Conservation (phyloP, 2,888 invertebrate genomes). For the Eupithecia subfuscata region DNA sequence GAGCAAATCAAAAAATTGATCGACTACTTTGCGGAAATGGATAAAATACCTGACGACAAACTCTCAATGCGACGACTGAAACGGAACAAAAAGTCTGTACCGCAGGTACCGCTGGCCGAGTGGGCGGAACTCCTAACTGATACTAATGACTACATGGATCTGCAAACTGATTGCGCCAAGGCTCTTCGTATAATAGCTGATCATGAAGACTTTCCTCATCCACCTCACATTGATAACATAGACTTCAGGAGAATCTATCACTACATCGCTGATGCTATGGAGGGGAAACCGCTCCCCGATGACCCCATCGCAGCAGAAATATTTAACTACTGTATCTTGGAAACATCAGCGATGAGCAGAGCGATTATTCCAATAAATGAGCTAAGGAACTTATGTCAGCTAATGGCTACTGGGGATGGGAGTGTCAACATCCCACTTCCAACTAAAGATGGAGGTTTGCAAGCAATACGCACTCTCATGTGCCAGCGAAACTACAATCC, state of each 20-base stretch:
- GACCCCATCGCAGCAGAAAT: slow-evolving; percentile 52
- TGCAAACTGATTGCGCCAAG: slow-evolving; percentile 64
- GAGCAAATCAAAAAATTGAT: slow-evolving; percentile 59
- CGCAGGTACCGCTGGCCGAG: slow-evolving; percentile 57
- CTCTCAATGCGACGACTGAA: slow-evolving; percentile 8
- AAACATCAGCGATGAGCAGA: slow-evolving; percentile 67
- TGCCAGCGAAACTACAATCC: slow-evolving; percentile 68
- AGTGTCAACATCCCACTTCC: slow-evolving; percentile 44
- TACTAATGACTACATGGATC: slow-evolving; percentile 54
- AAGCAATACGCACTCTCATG: slow-evolving; percentile 56
- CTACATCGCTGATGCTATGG: slow-evolving; percentile 70
- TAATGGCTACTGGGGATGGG: slow-evolving; percentile 36
- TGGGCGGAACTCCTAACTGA: slow-evolving; percentile 70
- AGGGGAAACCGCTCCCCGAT: slow-evolving; percentile 64
- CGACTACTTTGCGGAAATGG: slow-evolving; percentile 56
- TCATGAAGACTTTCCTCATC: slow-evolving; percentile 63
- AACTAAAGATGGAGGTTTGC: slow-evolving; percentile 55
- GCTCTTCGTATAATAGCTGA: slow-evolving; percentile 73
- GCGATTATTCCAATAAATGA: slow-evolving; percentile 56
- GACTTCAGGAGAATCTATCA: slow-evolving; percentile 69
- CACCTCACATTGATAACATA: slow-evolving; percentile 54
- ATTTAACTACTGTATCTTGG: slow-evolving; percentile 66
- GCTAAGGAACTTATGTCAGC: slow-evolving; percentile 50
- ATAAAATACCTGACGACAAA: slow-evolving; percentile 19
- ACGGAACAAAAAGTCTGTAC: slow-evolving; percentile 31